Evolutionary conservation across 2,113 vertebrate species (phyloP).

Genomic region (Elanoides forficatus): DNA sequence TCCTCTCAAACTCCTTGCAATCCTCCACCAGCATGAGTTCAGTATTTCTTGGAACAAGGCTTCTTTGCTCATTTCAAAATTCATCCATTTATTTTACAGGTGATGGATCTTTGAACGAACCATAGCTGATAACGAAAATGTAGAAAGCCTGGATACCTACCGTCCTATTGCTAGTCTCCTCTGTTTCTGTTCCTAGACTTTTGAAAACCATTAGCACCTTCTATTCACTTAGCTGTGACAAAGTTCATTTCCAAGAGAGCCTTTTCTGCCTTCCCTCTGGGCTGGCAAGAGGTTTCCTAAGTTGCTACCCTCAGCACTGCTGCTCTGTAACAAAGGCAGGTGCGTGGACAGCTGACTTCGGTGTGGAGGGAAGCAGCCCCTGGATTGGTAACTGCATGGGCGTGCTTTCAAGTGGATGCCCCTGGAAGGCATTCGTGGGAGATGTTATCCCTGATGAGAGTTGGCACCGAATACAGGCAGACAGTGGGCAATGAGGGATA

Average conservation of each 20-base stretch:
- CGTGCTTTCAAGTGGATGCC: not conserved
- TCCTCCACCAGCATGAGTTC: not conserved
- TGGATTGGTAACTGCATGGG: not conserved
- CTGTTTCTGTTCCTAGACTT: not conserved
- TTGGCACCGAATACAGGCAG: not conserved
- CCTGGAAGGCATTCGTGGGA: not conserved
- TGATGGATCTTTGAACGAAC: not conserved
- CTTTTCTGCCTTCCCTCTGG: not conserved
- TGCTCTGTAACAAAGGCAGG: not conserved
- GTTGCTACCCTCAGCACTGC: not conserved
- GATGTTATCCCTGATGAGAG: not conserved
- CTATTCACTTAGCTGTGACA: not conserved
- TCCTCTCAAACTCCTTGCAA: not conserved
- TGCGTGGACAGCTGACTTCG: accelerated
- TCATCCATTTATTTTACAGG: accelerated
- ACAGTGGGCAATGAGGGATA: not conserved
- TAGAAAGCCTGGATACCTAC: not conserved
- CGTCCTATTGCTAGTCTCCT: not conserved
- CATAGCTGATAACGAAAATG: not conserved
- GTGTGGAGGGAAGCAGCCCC: not conserved
- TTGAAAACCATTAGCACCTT: not conserved
- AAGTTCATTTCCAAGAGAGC: not conserved
- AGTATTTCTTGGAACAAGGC: not conserved
- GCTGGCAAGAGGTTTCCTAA: not conserved
- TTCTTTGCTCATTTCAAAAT: not conserved